Conservation (phyloP, 1,140 invertebrate genomes). For the Drosophila obscura region DNA sequence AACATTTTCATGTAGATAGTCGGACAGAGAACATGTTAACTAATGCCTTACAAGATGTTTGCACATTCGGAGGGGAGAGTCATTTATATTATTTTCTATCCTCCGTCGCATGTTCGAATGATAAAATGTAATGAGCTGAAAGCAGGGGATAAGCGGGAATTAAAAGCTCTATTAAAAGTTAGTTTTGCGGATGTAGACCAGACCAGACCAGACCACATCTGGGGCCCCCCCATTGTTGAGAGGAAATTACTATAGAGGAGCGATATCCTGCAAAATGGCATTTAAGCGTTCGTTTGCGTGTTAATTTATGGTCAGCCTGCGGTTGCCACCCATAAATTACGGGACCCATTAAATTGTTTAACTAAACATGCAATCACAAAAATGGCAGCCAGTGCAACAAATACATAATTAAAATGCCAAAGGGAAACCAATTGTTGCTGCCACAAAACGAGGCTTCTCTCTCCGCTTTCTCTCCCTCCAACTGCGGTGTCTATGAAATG, state of each 20-base stretch:
- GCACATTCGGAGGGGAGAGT: not conserved
- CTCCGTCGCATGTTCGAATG: conserved; percentile 3
- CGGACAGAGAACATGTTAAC: conserved; percentile 26
- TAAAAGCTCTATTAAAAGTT: conserved; percentile 39
- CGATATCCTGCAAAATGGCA: conserved; percentile 42
- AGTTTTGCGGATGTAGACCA: conserved; percentile 13
- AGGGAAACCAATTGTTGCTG: conserved; percentile 66
- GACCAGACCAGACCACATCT: no score
- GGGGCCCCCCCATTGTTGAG: no score
- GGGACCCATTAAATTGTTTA: conserved; percentile 62
- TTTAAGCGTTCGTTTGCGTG: conserved; percentile 73
- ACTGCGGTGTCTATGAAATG: conserved; percentile 34
- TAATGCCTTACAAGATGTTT: conserved; percentile 32
- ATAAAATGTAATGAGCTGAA: conserved; percentile 42
- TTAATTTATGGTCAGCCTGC: conserved; percentile 26
- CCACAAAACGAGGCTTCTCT: conserved; percentile 19
- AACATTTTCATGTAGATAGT: conserved; percentile 46
- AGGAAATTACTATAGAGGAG: no score
- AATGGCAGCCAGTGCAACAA: conserved; percentile 33
- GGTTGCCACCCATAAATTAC: conserved; percentile 51
- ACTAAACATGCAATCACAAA: conserved; percentile 66
- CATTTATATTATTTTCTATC: conserved; percentile 23
- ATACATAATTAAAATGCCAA: conserved; percentile 67
- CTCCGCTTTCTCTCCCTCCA: not conserved
- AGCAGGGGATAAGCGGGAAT: not conserved